Evolutionary conservation across 2,888 invertebrate species (phyloP), one percentile per base, ranked within the genome.

Genomic region (Beris chalybata): DNA sequence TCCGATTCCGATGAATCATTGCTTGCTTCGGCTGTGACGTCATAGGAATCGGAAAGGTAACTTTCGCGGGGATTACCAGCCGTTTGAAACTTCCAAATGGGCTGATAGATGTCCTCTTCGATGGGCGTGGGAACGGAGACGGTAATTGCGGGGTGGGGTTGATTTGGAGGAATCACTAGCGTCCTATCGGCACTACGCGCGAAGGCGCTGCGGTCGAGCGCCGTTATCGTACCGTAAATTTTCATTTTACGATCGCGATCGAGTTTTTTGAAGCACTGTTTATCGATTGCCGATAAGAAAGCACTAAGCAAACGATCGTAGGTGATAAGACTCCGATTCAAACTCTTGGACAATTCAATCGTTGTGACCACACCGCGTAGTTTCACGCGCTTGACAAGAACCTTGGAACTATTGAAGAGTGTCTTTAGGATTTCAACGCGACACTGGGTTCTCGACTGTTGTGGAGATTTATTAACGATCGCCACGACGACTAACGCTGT

Each of bases 11-110:
- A 65, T 69, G 72, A 70, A 65, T 73, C 71, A 65, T 67, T 65
- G 13, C n/a, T 47, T 5, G n/a, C 59, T 57, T 54, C 67, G 47
- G 58, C 67, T 57, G 61, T 54, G 45, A 63, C 44, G 43, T 59
- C 66, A 67, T 61, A 55, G 54, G 67, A 69, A 54, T 71, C 72
- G 53, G 69, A 68, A 44, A 58, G 57, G 66, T 72, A 76, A 47
- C 72, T 73, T n/a, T 78, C 77, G 5, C 71, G 71, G 45, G 73
- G 75, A 67, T 74, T 74, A 50, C 77, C 79, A 61, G 77, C 71
- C 0, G 80, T 80, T 68, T 77, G 75, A 68, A 78, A 81, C 69
- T 80, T 78, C 81, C 81, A 81, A 67, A 81, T 81, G 48, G 79
- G 77, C 50, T 81, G 81, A 69, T 81, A 81, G 65, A 81, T 81